Conservation (phyloP, 2,888 invertebrate genomes). For the Aradus depressus region DNA sequence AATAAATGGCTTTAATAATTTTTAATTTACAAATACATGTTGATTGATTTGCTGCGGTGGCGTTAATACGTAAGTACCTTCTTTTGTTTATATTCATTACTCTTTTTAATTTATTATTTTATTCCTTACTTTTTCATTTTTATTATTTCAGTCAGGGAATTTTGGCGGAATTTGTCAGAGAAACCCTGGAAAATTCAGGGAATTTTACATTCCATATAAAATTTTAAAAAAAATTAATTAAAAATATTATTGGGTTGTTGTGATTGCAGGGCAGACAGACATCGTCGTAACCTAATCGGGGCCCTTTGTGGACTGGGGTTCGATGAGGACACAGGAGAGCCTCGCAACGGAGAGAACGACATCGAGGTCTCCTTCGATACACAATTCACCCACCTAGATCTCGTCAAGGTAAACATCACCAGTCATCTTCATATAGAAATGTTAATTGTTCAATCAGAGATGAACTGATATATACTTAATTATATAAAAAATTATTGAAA, state of each 20-base stretch:
- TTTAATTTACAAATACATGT: too few relatives aligned
- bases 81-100: too few relatives aligned
- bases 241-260: not conserved
- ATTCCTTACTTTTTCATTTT: too few relatives aligned
- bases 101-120: too few relatives aligned
- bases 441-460: too few relatives aligned
- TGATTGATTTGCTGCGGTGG: too few relatives aligned
- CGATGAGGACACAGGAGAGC: slow-evolving; percentile 41
- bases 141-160: too few relatives aligned
- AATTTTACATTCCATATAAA: too few relatives aligned
- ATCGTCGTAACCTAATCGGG: slow-evolving; percentile 55
- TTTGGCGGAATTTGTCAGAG: not conserved
- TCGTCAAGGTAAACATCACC: slow-evolving; percentile 45
- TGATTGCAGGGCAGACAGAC: slow-evolving; percentile 42
- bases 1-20: too few relatives aligned
- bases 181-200: not conserved
- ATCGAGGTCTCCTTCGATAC: slow-evolving; percentile 68
- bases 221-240: not conserved
- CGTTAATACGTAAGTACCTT: too few relatives aligned
- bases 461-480: too few relatives aligned
- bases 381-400: slow-evolving; percentile 52
- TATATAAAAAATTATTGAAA: too few relatives aligned
- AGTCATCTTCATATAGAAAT: not conserved
- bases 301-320: slow-evolving; percentile 78
- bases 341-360: slow-evolving; percentile 74